phyloP scores from a whole-genome alignment of 2,113 vertebrate genomes.

The Heliornis fulica region DNA sequence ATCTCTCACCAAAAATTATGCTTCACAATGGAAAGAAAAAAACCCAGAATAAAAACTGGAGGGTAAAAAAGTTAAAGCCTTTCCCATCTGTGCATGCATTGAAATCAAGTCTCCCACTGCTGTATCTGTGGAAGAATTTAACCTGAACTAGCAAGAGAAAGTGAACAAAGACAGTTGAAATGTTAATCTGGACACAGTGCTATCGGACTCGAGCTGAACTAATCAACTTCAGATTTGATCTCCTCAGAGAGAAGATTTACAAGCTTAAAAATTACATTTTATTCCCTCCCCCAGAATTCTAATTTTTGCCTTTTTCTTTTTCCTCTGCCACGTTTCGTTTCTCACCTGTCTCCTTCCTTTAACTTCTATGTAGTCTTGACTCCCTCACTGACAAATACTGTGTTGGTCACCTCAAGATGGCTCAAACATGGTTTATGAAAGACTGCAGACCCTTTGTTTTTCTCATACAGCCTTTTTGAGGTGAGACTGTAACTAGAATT shows the following conservation, averaged over 20 bases:
- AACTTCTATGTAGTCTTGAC: not conserved
- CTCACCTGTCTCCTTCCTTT: not conserved
- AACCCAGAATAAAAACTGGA: not conserved
- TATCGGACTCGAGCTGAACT: not conserved
- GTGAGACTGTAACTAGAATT: not conserved
- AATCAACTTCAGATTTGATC: constrained; percentile 18
- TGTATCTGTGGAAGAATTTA: not conserved
- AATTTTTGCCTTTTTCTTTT: not conserved
- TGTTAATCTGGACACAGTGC: not conserved
- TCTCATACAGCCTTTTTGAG: not conserved
- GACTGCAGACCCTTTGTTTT: not conserved
- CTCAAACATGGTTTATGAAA: not conserved
- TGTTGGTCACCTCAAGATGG: not conserved
- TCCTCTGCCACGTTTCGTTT: not conserved
- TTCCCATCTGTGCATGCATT: not conserved
- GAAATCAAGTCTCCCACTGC: not conserved
- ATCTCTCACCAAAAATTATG: not conserved
- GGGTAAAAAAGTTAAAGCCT: not conserved
- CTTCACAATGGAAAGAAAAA: not conserved
- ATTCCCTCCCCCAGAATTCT: constrained; percentile 10
- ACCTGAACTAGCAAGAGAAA: not conserved
- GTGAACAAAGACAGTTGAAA: not conserved
- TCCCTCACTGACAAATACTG: not conserved
- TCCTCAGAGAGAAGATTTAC: constrained; percentile 8
- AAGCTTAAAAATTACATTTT: constrained; percentile 6